Evolutionary conservation across 1,140 invertebrate genomes (phyloP).

Genomic region (Archivesica marissinica): DNA sequence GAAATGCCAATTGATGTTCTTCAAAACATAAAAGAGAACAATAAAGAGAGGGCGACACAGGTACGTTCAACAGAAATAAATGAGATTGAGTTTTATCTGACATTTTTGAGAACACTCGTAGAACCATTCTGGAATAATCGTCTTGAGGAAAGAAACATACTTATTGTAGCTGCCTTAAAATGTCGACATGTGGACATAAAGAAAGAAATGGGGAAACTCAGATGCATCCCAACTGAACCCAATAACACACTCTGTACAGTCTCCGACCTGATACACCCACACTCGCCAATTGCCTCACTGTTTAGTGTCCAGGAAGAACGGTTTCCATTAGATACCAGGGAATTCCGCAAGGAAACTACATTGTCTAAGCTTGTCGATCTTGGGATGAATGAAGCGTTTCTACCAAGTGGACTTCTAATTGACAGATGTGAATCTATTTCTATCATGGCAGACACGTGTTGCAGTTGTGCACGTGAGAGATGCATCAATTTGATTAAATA

Average conservation of each 20-base stretch:
- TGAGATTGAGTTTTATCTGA: constrained; percentile 7
- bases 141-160: background rate
- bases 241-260: constrained; percentile 21
- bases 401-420: constrained; percentile 48
- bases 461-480: constrained; percentile 16
- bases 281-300: background rate
- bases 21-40: background rate
- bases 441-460: constrained; percentile 19
- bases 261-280: constrained; percentile 36
- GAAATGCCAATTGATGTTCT: constrained; percentile 3
- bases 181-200: background rate
- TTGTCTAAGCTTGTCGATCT: constrained; percentile 39
- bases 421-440: constrained; percentile 61
- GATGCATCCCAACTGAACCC: constrained; percentile 55
- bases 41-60: background rate
- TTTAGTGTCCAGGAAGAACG: constrained; percentile 27
- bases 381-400: constrained; percentile 62
- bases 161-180: constrained; percentile 22
- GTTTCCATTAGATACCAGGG: background rate
- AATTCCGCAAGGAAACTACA: constrained; percentile 17
- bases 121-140: background rate
- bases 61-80: background rate
- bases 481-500: constrained; percentile 46
- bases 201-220: background rate
- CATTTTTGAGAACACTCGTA: constrained; percentile 3